phyloP scores from a whole-genome alignment of 2,797 vertebrate species.

The Philypnodon macrostomus region DNA sequence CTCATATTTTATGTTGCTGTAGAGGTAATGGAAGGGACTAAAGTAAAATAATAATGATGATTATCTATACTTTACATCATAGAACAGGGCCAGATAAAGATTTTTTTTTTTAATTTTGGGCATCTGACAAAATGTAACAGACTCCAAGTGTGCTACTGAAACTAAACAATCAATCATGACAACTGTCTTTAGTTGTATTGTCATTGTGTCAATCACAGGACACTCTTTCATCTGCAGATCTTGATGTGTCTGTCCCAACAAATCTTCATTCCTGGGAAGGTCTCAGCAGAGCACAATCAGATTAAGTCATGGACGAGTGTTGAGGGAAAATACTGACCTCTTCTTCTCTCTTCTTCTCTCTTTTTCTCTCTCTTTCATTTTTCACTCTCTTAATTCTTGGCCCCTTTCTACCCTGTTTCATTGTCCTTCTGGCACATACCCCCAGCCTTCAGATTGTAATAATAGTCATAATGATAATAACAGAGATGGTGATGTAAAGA shows the following conservation, averaged over 20 bases:
- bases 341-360: slow-evolving; percentile 89
- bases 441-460: slow-evolving; percentile 77
- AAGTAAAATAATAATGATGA: too few species aligned
- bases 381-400: slow-evolving; percentile 80
- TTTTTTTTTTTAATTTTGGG: too few species aligned
- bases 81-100: too few species aligned
- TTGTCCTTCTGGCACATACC: slow-evolving; percentile 76
- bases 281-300: slow-evolving; percentile 87
- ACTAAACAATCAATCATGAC: too few species aligned
- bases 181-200: slow-evolving; percentile 4
- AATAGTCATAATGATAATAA: slow-evolving; percentile 83
- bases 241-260: slow-evolving; percentile 55
- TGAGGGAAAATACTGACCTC: slow-evolving; percentile 99
- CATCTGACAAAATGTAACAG: too few species aligned
- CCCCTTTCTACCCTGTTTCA: slow-evolving; percentile 68
- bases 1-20: too few species aligned
- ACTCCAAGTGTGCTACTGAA: too few species aligned
- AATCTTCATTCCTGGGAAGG: slow-evolving; percentile 91
- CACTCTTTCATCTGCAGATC: slow-evolving; percentile 31
- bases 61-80: too few species aligned
- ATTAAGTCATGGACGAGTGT: slow-evolving; percentile 96
- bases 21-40: too few species aligned
- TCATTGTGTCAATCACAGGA: slow-evolving; percentile 12
- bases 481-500: slow-evolving; percentile 79
- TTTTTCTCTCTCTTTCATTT: slow-evolving; percentile 91